phyloP scores from a whole-genome alignment of 2,888 invertebrate genomes.

The Tethea ocularis region DNA sequence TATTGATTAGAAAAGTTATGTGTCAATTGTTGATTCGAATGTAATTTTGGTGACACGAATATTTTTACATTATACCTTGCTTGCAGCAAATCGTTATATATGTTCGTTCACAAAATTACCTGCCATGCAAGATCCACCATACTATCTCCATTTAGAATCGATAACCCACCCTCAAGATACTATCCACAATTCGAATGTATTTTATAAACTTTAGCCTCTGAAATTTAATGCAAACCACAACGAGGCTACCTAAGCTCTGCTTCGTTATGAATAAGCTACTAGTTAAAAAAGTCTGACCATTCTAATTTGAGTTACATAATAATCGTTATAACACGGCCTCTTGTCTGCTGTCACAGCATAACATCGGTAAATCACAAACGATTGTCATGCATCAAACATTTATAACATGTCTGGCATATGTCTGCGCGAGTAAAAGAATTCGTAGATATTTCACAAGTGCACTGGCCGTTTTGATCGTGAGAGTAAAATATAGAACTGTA shows the following conservation, averaged over 20 bases:
- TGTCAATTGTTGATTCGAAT: background rate
- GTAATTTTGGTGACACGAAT: background rate
- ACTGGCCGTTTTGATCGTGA: background rate
- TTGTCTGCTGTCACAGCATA: background rate
- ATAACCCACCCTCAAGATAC: too few relatives aligned
- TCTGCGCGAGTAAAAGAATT: background rate
- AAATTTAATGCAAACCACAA: background rate
- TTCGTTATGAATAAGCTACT: background rate
- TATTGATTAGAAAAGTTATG: background rate
- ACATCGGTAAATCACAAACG: background rate
- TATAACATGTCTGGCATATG: background rate
- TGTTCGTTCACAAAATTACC: too few relatives aligned
- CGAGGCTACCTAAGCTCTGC: background rate
- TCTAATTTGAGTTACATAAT: constrained; percentile 1
- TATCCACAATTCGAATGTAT: background rate
- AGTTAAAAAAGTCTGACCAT: constrained; percentile 1
- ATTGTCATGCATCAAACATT: constrained; percentile 1
- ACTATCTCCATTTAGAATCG: too few relatives aligned
- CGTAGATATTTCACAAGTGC: background rate
- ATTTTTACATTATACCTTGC: background rate
- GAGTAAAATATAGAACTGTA: background rate
- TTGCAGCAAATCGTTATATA: too few relatives aligned
- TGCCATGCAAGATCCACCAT: too few relatives aligned
- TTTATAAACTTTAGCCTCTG: background rate
- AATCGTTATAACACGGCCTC: background rate